Evolutionary conservation across 2,113 vertebrate genomes (phyloP).

Genomic region (Sinocyclocheilus grahami): DNA sequence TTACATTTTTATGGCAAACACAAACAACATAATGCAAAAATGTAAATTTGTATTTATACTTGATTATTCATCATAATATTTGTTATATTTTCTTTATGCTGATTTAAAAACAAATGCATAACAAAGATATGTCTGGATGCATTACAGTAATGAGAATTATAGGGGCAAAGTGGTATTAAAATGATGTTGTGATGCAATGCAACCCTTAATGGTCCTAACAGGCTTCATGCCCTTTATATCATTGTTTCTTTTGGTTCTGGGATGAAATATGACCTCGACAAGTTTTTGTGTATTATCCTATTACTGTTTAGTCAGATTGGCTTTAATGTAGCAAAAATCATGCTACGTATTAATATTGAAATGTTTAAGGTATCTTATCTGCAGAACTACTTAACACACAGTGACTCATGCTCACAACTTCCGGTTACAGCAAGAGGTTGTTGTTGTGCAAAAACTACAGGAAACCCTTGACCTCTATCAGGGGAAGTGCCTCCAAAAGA

Average conservation of each 20-base stretch:
- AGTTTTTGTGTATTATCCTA: neutral
- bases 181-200: neutral
- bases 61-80: neutral
- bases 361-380: neutral
- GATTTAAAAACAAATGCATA: neutral
- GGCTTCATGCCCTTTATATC: neutral
- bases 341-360: no score
- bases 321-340: neutral
- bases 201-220: neutral
- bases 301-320: neutral
- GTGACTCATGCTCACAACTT: neutral
- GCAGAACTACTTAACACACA: neutral
- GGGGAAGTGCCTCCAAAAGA: neutral
- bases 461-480: neutral
- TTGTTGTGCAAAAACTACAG: neutral
- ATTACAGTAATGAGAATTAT: neutral
- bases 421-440: neutral
- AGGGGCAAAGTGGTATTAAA: neutral
- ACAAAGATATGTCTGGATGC: neutral
- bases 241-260: neutral
- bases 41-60: neutral
- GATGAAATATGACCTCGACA: neutral
- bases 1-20: no score
- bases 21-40: neutral
- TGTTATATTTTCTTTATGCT: neutral